phyloP scores from a whole-genome alignment of 2,797 vertebrate species.

The Dicrostonyx torquatus region DNA sequence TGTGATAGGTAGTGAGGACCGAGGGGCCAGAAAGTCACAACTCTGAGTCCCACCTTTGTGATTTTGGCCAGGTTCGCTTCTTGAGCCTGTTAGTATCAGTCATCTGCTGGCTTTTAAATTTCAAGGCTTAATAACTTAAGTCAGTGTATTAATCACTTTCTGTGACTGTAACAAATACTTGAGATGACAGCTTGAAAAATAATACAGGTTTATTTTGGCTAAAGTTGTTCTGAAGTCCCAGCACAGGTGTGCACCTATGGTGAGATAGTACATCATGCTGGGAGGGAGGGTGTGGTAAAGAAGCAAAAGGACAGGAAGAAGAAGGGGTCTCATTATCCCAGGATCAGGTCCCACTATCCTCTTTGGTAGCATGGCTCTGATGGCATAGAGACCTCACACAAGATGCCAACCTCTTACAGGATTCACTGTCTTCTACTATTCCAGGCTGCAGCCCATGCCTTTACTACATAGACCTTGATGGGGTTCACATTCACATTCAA shows the following conservation, averaged over 20 bases:
- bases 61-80: not conserved
- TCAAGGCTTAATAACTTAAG: not conserved
- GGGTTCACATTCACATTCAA: not conserved
- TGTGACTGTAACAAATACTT: not conserved
- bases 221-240: not conserved
- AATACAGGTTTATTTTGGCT: not conserved
- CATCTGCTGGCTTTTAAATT: not conserved
- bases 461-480: not conserved
- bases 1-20: not conserved
- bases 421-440: not conserved
- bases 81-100: not conserved
- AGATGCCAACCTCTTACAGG: too few species aligned
- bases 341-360: not conserved
- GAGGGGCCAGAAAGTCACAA: not conserved
- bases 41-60: not conserved
- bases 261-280: not conserved
- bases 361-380: not conserved
- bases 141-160: not conserved
- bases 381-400: not conserved
- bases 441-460: fast-evolving
- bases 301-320: not conserved
- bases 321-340: not conserved
- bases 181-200: not conserved
- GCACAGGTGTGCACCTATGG: not conserved
- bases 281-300: not conserved